A percentile compares a stretch with the other conserved stretches of the same genome.
Evolutionary conservation across 1,140 invertebrate genomes (phyloP).

Genomic region (Pseudomyrmex flavicornis): DNA sequence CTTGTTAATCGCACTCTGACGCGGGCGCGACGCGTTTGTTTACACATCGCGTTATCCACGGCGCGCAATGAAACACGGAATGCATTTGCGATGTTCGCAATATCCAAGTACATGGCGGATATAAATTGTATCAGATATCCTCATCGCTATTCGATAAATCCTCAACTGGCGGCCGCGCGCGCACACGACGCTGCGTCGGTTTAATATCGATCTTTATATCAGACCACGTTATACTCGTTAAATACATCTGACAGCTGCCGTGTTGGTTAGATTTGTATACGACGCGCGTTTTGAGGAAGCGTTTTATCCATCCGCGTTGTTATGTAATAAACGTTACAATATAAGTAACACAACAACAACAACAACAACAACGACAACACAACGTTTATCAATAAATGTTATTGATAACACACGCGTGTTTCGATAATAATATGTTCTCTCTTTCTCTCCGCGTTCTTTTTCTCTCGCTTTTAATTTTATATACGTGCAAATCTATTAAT

Average conservation of each 20-base stretch:
- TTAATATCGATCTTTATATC: slow-evolving; percentile 50
- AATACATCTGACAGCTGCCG: slow-evolving; percentile 15
- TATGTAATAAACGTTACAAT: too few species aligned
- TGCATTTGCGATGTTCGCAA: slow-evolving; percentile 56
- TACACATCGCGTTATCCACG: not conserved
- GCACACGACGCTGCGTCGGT: not conserved
- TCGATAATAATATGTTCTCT: too few species aligned
- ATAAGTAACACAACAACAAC: too few species aligned
- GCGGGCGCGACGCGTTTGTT: not conserved
- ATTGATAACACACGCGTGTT: too few species aligned
- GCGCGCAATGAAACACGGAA: slow-evolving; percentile 30
- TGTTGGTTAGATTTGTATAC: slow-evolving; percentile 3
- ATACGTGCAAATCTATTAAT: not conserved
- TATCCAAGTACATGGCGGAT: slow-evolving; percentile 50
- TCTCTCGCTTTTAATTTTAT: too few species aligned
- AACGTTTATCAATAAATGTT: too few species aligned
- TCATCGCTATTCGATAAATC: slow-evolving; percentile 51
- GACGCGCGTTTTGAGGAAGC: not conserved
- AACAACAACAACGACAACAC: too few species aligned
- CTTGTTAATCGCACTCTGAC: not conserved
- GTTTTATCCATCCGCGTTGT: not conserved
- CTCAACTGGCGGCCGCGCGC: slow-evolving; percentile 9
- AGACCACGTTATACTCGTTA: slow-evolving; percentile 36
- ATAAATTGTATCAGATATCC: slow-evolving; percentile 56
- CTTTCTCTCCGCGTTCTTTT: too few species aligned